A percentile compares a stretch with the other conserved stretches of the same genome.
Evolutionary conservation across 2,797 vertebrate species (phyloP).

Genomic region (Thaleichthys pacificus): DNA sequence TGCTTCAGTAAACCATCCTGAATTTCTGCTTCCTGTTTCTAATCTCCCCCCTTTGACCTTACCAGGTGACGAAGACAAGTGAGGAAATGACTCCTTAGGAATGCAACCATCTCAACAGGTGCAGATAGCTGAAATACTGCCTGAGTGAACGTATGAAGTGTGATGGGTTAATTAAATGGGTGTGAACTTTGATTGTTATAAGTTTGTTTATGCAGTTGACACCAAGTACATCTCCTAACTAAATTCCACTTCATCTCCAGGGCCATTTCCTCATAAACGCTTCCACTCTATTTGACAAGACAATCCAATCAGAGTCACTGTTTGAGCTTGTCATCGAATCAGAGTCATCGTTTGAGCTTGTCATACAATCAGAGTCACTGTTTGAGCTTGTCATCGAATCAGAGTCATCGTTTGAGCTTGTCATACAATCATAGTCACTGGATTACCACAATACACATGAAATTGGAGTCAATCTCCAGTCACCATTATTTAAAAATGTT

Average conservation of each 20-base stretch:
- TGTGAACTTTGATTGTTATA: conserved; percentile 25
- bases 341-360: no score
- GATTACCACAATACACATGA: no score
- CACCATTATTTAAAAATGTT: no score
- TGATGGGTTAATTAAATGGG: not conserved
- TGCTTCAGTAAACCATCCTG: conserved; percentile 1
- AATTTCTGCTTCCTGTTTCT: conserved; percentile 25
- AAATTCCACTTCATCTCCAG: not conserved
- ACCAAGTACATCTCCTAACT: not conserved
- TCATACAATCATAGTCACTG: no score
- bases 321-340: no score
- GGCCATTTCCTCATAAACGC: no score
- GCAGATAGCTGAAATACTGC: conserved; percentile 31
- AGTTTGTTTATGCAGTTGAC: not conserved
- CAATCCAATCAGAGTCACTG: no score
- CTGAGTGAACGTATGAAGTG: conserved; percentile 23
- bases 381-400: no score
- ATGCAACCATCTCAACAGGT: conserved; percentile 34
- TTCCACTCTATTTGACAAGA: no score
- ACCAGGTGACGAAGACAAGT: conserved; percentile 58
- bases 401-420: no score
- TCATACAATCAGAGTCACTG: no score
- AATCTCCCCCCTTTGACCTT: conserved; percentile 59
- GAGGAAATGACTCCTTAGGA: conserved; percentile 51
- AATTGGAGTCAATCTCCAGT: no score